Conservation (phyloP, 2,888 invertebrate genomes). For the Trichopoda pennipes region DNA sequence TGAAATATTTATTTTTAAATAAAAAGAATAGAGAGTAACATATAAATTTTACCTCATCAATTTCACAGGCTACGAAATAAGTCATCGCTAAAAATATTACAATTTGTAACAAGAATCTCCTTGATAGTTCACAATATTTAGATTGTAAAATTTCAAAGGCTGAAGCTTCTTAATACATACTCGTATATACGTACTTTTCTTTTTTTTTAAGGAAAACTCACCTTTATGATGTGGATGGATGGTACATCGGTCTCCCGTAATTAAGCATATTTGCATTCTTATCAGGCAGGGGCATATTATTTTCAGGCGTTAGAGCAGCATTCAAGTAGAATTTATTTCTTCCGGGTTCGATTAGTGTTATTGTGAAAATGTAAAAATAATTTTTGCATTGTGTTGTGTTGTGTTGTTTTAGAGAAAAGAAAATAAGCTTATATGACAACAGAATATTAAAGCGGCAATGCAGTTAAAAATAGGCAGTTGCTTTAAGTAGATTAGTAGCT, state of each 20-base stretch:
- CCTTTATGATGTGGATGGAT: background rate
- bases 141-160: no score
- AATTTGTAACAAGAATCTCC: background rate
- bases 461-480: slow-evolving; percentile 48
- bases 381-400: background rate
- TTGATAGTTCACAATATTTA: background rate
- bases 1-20: no score
- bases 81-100: no score
- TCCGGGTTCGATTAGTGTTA: slow-evolving; percentile 10
- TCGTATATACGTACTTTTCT: background rate
- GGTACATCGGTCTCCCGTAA: slow-evolving; percentile 29
- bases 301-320: slow-evolving; percentile 28
- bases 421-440: slow-evolving; percentile 77
- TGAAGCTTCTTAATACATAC: no score
- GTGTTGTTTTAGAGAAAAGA: background rate
- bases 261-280: slow-evolving; percentile 14
- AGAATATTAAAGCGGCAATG: slow-evolving; percentile 70
- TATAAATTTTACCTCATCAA: no score
- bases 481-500: slow-evolving; percentile 58
- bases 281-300: slow-evolving; percentile 3
- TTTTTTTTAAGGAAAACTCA: slow-evolving; percentile 16
- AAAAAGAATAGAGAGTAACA: no score
- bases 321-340: slow-evolving; percentile 10
- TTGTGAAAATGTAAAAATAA: background rate
- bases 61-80: no score